Evolutionary conservation across 2,888 invertebrate genomes (phyloP).

Genomic region (Leptarthrus brevirostris): DNA sequence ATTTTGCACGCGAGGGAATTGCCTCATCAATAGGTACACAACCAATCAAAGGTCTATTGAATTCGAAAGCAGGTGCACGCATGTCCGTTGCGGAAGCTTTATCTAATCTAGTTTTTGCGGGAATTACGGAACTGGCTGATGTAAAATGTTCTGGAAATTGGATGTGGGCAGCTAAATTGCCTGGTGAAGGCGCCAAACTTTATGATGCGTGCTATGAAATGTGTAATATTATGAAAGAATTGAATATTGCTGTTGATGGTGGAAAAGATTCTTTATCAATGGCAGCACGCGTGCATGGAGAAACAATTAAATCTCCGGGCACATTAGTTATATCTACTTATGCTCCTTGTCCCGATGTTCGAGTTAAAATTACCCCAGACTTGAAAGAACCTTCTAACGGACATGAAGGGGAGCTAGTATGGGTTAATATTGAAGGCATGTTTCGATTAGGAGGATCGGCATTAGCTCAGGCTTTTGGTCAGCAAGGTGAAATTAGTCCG

Average conservation of each 20-base stretch:
- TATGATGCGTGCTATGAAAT: constrained; percentile 89
- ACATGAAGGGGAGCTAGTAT: constrained; percentile 76
- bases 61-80: constrained; percentile 87
- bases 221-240: constrained; percentile 82
- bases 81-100: constrained; percentile 95
- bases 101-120: constrained; percentile 87
- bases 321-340: constrained; percentile 96
- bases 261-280: constrained; percentile 98
- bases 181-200: constrained; percentile 90
- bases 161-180: constrained; percentile 99
- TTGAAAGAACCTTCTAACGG: constrained; percentile 76
- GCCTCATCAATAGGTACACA: constrained; percentile 98
- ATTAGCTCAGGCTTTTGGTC: constrained; percentile 88
- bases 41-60: constrained; percentile 90
- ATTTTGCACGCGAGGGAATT: constrained; percentile 84
- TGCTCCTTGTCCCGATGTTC: constrained; percentile 93
- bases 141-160: constrained; percentile 99
- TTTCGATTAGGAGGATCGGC: constrained; percentile 91
- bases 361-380: constrained; percentile 89
- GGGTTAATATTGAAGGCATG: constrained; percentile 82
- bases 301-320: constrained; percentile 82
- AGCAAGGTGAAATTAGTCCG: constrained; percentile 83
- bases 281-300: constrained; percentile 85
- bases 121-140: constrained; percentile 77
- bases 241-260: constrained; percentile 93